Evolutionary conservation across 2,797 vertebrate genomes (phyloP).

Genomic region (Pitangus sulphuratus): DNA sequence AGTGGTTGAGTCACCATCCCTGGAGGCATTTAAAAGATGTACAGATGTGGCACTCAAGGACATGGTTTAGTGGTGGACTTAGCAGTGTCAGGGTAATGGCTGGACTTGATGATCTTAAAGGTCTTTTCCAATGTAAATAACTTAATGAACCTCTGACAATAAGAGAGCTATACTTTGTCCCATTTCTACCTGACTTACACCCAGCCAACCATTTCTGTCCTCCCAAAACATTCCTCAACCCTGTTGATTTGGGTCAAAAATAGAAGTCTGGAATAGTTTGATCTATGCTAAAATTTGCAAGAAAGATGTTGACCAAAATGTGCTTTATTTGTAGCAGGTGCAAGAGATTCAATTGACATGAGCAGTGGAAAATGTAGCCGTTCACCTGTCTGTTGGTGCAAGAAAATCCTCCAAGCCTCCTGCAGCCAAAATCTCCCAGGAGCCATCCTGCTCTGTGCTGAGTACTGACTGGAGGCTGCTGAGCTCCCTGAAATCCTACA

Average conservation of each 20-base stretch:
- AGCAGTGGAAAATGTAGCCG: accelerated
- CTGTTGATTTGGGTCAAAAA: neutral
- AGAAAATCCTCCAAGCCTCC: neutral
- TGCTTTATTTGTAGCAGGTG: neutral
- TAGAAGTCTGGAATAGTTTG: neutral
- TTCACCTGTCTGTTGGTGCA: neutral
- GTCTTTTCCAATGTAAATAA: neutral
- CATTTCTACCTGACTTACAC: neutral
- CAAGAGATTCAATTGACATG: neutral
- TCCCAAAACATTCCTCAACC: neutral
- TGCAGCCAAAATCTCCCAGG: neutral
- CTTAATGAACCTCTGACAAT: neutral
- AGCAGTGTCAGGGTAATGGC: neutral
- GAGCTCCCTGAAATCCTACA: neutral
- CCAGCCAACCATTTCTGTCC: neutral
- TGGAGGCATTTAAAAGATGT: neutral
- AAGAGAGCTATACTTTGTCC: neutral
- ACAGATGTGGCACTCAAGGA: neutral
- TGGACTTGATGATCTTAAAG: neutral
- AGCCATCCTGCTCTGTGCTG: neutral
- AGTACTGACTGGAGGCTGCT: neutral
- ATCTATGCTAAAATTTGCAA: neutral
- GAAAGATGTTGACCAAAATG: neutral
- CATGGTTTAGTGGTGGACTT: neutral
- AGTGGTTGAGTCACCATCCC: too few relatives aligned